Conservation (phyloP, 2,888 invertebrate species). For the Clistopyga incitator region DNA sequence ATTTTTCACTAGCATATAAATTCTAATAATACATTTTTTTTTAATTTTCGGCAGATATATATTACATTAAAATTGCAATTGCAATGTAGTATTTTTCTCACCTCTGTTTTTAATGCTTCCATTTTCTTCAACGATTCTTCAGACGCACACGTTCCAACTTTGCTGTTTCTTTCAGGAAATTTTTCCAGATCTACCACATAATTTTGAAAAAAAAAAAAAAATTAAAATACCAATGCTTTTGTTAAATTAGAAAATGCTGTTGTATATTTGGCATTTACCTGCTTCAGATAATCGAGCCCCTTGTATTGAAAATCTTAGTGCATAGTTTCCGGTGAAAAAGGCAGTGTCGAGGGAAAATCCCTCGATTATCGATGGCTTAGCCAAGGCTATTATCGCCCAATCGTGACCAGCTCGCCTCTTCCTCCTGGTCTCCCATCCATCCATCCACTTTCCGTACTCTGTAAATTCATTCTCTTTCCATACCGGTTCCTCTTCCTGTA, state of each 20-base stretch:
- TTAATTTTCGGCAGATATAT: too few relatives aligned
- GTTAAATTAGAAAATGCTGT: background rate
- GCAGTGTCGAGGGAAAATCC: conserved; percentile 87
- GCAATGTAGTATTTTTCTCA: conserved; percentile 56
- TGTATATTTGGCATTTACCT: conserved; percentile 82
- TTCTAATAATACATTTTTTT: too few relatives aligned
- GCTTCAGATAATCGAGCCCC: conserved; percentile 85
- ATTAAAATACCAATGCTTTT: background rate
- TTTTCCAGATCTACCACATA: conserved; percentile 63
- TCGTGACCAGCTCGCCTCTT: conserved; percentile 87
- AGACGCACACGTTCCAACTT: conserved; percentile 85
- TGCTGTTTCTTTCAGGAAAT: conserved; percentile 72
- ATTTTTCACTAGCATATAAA: background rate
- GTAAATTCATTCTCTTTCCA: conserved; percentile 87
- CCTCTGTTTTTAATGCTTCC: conserved; percentile 82
- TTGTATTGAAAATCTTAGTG: conserved; percentile 88
- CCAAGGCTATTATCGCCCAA: conserved; percentile 87
- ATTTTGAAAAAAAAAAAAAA: background rate
- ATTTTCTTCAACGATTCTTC: conserved; percentile 84
- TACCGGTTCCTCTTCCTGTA: conserved; percentile 85
- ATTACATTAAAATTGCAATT: too few relatives aligned
- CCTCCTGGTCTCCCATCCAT: conserved; percentile 89
- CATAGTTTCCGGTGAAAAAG: conserved; percentile 88
- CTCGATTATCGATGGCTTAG: conserved; percentile 85
- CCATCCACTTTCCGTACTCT: conserved; percentile 89